Evolutionary conservation across 2,113 vertebrate genomes (phyloP), one percentile per base, ranked within the genome.

Genomic region (Numida meleagris): DNA sequence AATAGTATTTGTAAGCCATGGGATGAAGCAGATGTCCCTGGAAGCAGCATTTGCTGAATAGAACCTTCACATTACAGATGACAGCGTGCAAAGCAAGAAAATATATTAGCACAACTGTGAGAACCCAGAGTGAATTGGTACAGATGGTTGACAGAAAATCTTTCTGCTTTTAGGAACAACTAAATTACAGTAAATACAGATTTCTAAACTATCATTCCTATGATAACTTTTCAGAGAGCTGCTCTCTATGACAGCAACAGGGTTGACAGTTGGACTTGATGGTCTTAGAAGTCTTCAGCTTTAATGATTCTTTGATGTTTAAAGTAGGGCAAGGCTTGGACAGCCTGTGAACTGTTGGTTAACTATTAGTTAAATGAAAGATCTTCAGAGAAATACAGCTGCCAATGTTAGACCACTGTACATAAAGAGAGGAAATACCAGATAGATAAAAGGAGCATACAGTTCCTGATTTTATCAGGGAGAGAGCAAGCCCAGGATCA

Each of bases 41-140:
- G 72, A 73, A 87, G 63, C 34, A 89, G 36, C 62, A 77, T 92
- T 82, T 91, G 21, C 11, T 91, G 29, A 77, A 42, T 42, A 1
- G 5, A 62, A 36, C 75, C 59, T 91, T 95, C 71, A 65, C 1
- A 0, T 82, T 89, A 82, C 36, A 77, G 42, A 85, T 82, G 81
- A 67, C 59, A 89, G 51, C 67, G 58, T 91, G 19, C 67, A 51
- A 92, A 94, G 45, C 45, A 92, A 84, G 73, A 82, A 77, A 89
- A 88, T 58, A 6, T 9, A 80, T 87, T 89, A 73, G 21, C 63
- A 92, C 67, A 82, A 11, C 63, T 74, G 13, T 91, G 63, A 82
- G 79, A 87, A 90, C 45, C 21, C 33, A 59, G 45, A 82, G 38
- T 73, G 89, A 87, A 59, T 57, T 63, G 14, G 33, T 90, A 57